Conservation (phyloP, 2,797 vertebrate genomes). For the Chanos chanos region DNA sequence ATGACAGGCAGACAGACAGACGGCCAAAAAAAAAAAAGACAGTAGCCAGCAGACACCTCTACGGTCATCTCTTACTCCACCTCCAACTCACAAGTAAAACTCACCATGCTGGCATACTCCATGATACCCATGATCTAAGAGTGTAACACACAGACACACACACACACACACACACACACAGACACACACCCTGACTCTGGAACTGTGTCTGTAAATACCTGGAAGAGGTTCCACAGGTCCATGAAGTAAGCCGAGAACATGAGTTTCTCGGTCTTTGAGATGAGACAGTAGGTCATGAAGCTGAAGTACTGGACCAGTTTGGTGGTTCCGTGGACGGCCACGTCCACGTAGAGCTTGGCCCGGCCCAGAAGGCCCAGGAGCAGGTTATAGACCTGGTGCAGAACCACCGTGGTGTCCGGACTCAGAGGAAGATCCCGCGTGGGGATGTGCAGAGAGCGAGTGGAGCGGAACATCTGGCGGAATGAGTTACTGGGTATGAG, state of each 20-base stretch:
- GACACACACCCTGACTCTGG: fast-evolving
- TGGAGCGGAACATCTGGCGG: constrained; percentile 98
- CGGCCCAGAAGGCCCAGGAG: constrained; percentile 92
- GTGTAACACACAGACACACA: background rate
- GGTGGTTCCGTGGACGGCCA: constrained; percentile 94
- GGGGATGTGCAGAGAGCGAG: constrained; percentile 93
- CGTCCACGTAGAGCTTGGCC: constrained; percentile 96
- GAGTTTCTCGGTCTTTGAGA: constrained; percentile 98
- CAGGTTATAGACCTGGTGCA: constrained; percentile 97
- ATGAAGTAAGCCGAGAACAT: constrained; percentile 99
- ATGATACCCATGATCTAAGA: background rate
- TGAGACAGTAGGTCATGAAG: constrained; percentile 99
- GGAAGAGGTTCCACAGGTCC: constrained; percentile 99
- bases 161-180: background rate
- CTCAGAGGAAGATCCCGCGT: constrained; percentile 94
- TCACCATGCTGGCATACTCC: too few relatives aligned
- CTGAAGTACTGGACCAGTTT: constrained; percentile 98
- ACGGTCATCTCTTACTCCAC: too few relatives aligned
- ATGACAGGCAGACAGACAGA: background rate
- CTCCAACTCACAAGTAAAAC: too few relatives aligned
- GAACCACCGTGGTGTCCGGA: constrained; percentile 93
- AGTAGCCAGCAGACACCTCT: too few relatives aligned
- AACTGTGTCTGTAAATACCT: too few relatives aligned
- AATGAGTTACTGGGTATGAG: constrained; percentile 99
- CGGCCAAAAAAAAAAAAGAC: background rate